Evolutionary conservation across 64 coral and sea anemone species (phyloP), one percentile per base, ranked within the genome.

Genomic region (Montipora foliosa): DNA sequence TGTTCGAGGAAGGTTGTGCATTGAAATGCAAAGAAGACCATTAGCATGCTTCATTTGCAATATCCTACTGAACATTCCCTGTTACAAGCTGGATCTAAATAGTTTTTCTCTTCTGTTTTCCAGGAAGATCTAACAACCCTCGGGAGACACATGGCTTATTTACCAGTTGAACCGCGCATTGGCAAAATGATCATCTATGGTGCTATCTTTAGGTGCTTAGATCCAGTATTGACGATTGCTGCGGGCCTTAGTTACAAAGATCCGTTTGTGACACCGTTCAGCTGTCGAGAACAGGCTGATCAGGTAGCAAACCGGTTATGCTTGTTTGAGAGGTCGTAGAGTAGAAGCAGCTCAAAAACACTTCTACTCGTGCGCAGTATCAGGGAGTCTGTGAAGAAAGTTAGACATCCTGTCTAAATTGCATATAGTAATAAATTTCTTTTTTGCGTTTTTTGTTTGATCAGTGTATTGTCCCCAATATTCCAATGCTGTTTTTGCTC

Each of bases 181-280:
- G 92, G 91, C 4, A 96, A 96, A 58, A 96, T 96, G 91, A 93
- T 96, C 16, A 96, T 96, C 53, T 96, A 94, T 57, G 95, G 91
- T 20, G 79, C 88, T 3, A 92, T 94, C 6, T 96, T 96, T 75
- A 96, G 95, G 82, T 96, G 95, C 55, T 61, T 94, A 15, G 95
- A 96, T 55, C 92, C 95, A n/a, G 82, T 96, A 46, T 37, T 96
- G 47, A 96, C 95, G n/a, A 96, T 96, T 66, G 91, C 95, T 16
- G 95, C 95, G 11, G 78, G 91, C 0, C 88, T 96, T 8, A 89
- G 87, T 44, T 96, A 96, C 71, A 93, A 94, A 87, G 91, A 96
- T 67, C 95, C 95, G 8, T 96, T 96, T 88, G 87, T 96, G 10
- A 94, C 92, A 45, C 95, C 95, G n/a, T 45, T 96, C 8, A 96